Conservation (phyloP, 2,797 vertebrate species). For the Chelonia mydas region DNA sequence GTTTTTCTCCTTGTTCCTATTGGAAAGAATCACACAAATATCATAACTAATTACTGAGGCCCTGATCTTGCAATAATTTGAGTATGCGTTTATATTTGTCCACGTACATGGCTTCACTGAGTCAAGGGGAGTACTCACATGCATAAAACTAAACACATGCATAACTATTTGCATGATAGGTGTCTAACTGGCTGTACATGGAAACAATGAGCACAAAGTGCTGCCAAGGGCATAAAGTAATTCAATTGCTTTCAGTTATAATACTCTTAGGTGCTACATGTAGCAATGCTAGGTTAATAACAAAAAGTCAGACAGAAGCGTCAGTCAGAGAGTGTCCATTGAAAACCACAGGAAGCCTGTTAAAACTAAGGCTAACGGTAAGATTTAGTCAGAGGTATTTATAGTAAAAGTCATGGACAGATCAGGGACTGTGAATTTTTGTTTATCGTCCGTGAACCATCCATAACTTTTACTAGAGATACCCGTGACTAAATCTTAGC, state of each 20-base stretch:
- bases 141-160: no score
- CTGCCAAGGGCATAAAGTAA: constrained; percentile 60
- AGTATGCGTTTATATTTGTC: neutral
- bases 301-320: fast-evolving
- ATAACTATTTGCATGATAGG: neutral
- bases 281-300: constrained; percentile 28
- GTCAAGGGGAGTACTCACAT: neutral
- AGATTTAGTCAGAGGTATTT: no score
- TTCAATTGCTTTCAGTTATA: constrained; percentile 67
- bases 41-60: neutral
- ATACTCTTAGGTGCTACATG: constrained; percentile 64
- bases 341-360: neutral
- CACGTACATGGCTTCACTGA: neutral
- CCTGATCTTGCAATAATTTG: neutral
- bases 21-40: neutral
- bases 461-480: no score
- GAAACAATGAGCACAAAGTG: neutral
- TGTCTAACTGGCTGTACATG: neutral
- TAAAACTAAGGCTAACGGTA: no score
- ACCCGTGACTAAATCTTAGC: no score
- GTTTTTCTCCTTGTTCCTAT: neutral
- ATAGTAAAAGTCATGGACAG: no score
- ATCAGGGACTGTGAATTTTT: no score
- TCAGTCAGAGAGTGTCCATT: constrained; percentile 29
- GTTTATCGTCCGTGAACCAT: no score